Conservation (phyloP, 2,888 invertebrate species). For the Phyto melanocephala region DNA sequence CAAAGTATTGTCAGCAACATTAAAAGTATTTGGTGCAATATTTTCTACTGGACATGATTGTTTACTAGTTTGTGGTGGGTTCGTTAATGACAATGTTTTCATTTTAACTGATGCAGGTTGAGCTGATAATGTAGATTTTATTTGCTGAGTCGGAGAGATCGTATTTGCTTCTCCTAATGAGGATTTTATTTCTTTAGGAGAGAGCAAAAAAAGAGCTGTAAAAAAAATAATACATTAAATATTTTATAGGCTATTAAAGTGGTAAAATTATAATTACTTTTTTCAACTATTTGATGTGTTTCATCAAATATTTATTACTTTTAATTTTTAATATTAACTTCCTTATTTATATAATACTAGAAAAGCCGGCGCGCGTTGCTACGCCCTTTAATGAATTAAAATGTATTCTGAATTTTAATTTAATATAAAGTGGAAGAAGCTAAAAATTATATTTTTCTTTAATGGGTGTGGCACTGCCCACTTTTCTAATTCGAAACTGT, state of each 20-base stretch:
- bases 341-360: too few relatives aligned
- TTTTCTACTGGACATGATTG: conserved; percentile 17
- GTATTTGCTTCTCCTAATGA: conserved; percentile 33
- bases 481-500: too few relatives aligned
- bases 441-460: too few relatives aligned
- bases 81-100: conserved; percentile 36
- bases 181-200: conserved; percentile 47
- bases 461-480: too few relatives aligned
- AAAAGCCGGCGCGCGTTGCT: too few relatives aligned
- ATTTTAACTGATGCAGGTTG: conserved; percentile 28
- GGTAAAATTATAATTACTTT: background rate
- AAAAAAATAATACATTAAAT: background rate
- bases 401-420: too few relatives aligned
- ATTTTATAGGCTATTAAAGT: background rate
- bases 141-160: conserved; percentile 24
- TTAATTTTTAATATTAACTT: too few relatives aligned
- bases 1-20: conserved; percentile 50
- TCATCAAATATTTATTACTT: too few relatives aligned
- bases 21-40: conserved; percentile 54
- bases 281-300: too few relatives aligned
- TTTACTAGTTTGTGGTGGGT: conserved; percentile 27
- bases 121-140: conserved; percentile 6
- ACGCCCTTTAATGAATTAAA: too few relatives aligned
- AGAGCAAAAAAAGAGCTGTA: conserved; percentile 66
- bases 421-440: too few relatives aligned